Evolutionary conservation across 2,797 vertebrate genomes (phyloP).

Genomic region (Pantherophis alleghaniensis): DNA sequence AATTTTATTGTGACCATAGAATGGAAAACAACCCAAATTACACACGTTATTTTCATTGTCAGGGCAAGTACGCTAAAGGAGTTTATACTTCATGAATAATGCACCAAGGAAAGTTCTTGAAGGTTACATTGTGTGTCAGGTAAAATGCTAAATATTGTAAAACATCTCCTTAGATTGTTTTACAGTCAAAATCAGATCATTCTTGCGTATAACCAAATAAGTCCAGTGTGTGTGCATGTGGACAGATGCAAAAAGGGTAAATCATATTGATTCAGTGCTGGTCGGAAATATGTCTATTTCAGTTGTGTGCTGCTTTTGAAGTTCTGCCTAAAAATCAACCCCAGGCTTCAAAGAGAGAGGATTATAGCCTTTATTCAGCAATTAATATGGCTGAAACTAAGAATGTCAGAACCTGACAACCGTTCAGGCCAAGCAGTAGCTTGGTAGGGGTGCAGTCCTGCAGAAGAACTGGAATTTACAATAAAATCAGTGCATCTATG

Average conservation of each 20-base stretch:
- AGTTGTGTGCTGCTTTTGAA: constrained; percentile 79
- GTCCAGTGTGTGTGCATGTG: constrained; percentile 65
- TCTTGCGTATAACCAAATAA: constrained; percentile 72
- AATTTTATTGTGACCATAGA: constrained; percentile 59
- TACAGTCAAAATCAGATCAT: constrained; percentile 73
- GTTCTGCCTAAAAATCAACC: constrained; percentile 88
- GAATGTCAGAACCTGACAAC: constrained; percentile 87
- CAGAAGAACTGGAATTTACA: constrained; percentile 77
- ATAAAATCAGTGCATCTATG: constrained; percentile 69
- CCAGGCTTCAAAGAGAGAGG: constrained; percentile 90
- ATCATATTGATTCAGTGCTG: constrained; percentile 74
- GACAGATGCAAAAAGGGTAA: constrained; percentile 72
- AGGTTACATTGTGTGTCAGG: constrained; percentile 66
- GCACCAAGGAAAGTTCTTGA: constrained; percentile 69
- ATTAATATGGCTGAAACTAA: constrained; percentile 94
- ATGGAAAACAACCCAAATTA: constrained; percentile 23
- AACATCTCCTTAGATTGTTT: constrained; percentile 62
- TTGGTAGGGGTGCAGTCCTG: constrained; percentile 81
- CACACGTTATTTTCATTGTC: constrained; percentile 48
- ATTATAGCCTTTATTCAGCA: constrained; percentile 95
- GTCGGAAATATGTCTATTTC: constrained; percentile 74
- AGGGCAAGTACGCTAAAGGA: constrained; percentile 57
- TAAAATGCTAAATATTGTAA: constrained; percentile 70
- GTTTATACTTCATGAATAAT: constrained; percentile 67
- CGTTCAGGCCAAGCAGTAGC: constrained; percentile 80